Percentiles rank a stretch among this genome's conserved stretches.
phyloP scores from a whole-genome alignment of 2,113 vertebrate genomes.

The Semnornis frantzii region DNA sequence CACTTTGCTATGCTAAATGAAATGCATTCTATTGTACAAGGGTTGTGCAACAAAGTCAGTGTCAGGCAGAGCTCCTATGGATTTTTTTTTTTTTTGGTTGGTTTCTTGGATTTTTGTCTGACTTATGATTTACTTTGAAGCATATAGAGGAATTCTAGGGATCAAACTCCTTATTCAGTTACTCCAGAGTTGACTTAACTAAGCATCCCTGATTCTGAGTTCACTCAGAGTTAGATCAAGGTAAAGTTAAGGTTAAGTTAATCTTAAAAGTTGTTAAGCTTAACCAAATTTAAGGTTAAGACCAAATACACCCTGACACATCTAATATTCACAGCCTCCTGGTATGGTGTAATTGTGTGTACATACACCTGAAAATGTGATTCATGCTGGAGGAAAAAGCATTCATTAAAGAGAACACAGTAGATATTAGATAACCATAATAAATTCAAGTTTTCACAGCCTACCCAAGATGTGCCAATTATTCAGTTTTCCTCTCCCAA shows the following conservation, averaged over 20 bases:
- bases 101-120: neutral
- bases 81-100: neutral
- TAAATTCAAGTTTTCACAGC: neutral
- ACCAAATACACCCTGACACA: neutral
- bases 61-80: neutral
- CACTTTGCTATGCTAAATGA: neutral
- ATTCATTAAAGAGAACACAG: neutral
- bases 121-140: neutral
- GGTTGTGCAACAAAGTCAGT: neutral
- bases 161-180: neutral
- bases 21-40: neutral
- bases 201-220: neutral
- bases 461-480: neutral
- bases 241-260: no score
- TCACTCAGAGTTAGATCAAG: neutral
- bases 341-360: neutral
- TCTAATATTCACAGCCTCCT: neutral
- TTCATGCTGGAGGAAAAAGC: neutral
- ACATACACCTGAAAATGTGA: neutral
- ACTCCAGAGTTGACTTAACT: neutral
- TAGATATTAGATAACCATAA: constrained; percentile 10
- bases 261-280: no score
- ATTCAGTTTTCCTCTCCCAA: neutral
- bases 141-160: neutral
- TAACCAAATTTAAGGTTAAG: neutral